phyloP scores from a whole-genome alignment of 2,113 vertebrate genomes.

The Crotalus helleri region DNA sequence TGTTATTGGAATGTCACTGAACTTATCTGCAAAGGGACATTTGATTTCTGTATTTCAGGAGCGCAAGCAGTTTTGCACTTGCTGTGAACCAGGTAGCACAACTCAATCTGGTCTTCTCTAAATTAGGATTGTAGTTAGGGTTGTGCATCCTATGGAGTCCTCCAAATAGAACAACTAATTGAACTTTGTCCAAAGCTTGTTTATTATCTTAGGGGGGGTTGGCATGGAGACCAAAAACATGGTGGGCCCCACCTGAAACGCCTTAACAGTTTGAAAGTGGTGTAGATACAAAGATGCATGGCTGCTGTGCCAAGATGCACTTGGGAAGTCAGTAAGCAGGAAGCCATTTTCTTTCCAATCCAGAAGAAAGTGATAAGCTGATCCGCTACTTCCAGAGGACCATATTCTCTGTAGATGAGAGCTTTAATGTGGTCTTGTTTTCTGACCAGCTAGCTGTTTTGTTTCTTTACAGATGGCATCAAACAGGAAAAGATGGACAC shows the following conservation, averaged over 20 bases:
- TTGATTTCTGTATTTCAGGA: background rate
- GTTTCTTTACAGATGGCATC: conserved; percentile 60
- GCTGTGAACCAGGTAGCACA: background rate
- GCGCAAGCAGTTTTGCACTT: background rate
- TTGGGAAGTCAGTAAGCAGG: background rate
- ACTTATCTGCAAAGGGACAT: background rate
- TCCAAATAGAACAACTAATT: background rate
- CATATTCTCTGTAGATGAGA: background rate
- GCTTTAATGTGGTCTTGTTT: fast-evolving
- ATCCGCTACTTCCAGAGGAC: background rate
- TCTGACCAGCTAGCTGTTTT: background rate
- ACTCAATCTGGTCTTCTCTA: background rate
- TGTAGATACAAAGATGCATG: background rate
- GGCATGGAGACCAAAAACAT: background rate
- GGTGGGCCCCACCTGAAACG: background rate
- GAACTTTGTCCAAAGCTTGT: background rate
- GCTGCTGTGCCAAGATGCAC: background rate
- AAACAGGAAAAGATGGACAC: conserved; percentile 77
- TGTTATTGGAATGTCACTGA: background rate
- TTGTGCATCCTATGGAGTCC: background rate
- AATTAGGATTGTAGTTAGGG: background rate
- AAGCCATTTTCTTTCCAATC: background rate
- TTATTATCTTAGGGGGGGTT: background rate
- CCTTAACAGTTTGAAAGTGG: background rate
- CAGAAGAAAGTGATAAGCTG: background rate